phyloP scores from a whole-genome alignment of 1,140 invertebrate genomes.

The Bombus difficillimus region DNA sequence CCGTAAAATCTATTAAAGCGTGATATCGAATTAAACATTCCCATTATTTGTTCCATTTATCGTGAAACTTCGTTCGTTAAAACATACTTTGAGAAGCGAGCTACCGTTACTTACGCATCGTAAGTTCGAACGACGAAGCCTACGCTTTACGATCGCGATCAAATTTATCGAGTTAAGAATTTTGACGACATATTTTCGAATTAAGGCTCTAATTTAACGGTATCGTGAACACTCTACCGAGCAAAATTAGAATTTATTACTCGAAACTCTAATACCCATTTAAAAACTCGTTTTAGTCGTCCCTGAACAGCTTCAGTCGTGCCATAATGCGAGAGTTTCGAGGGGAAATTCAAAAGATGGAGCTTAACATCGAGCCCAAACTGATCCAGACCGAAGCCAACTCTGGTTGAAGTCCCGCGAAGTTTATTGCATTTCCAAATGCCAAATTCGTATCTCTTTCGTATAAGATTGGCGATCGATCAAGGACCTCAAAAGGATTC shows the following conservation, averaged over 20 bases:
- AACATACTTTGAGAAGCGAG: background rate
- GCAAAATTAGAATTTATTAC: no score
- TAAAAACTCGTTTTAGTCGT: background rate
- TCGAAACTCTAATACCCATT: background rate
- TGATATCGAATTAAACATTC: background rate
- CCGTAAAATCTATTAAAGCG: background rate
- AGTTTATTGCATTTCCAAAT: background rate
- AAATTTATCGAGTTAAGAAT: background rate
- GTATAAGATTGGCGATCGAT: background rate
- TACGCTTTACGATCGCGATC: background rate
- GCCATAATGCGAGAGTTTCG: background rate
- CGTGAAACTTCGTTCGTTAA: background rate
- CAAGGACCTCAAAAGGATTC: background rate
- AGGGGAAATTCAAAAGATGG: background rate
- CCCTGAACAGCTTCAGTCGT: background rate
- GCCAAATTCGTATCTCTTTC: background rate
- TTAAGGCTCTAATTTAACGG: no score
- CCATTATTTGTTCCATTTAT: background rate
- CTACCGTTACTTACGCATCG: no score
- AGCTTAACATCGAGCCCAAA: no score
- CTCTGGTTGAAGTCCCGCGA: background rate
- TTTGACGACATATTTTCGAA: no score
- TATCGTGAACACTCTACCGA: no score
- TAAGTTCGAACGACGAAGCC: no score
- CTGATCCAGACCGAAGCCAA: background rate